phyloP scores from a whole-genome alignment of 2,113 vertebrate genomes.

The Colistium nudipinnis region DNA sequence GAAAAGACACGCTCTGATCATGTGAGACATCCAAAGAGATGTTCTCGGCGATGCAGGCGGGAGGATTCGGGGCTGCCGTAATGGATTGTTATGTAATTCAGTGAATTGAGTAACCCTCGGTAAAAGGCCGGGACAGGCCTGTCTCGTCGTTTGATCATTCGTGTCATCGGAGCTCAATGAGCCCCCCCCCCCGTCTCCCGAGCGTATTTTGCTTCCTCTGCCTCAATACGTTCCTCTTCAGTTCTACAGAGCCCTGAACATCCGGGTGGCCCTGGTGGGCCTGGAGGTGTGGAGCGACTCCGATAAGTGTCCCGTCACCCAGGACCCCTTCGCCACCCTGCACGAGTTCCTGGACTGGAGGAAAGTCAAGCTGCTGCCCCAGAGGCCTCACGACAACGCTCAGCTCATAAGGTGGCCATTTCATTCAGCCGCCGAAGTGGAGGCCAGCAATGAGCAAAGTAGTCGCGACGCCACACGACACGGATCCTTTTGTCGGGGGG shows the following conservation, averaged over 20 bases:
- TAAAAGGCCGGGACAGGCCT: neutral
- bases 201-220: too few relatives aligned
- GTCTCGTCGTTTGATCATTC: constrained; percentile 13
- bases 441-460: neutral
- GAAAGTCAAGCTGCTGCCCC: constrained; percentile 91
- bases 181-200: neutral
- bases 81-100: constrained; percentile 9
- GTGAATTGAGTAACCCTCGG: neutral
- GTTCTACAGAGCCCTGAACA: constrained; percentile 97
- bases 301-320: constrained; percentile 93
- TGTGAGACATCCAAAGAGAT: constrained; percentile 9
- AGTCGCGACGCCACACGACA: neutral
- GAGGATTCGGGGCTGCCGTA: neutral
- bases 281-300: constrained; percentile 96
- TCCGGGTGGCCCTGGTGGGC: constrained; percentile 94
- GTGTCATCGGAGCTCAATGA: neutral
- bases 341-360: constrained; percentile 99
- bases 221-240: constrained; percentile 51
- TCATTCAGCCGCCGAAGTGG: neutral
- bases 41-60: neutral
- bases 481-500: too few relatives aligned
- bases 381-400: constrained; percentile 94
- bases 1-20: constrained; percentile 13
- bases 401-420: constrained; percentile 91
- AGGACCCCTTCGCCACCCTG: constrained; percentile 94